Evolutionary conservation across 2,888 invertebrate species (phyloP).

Genomic region (Hirtodrosophila histrioides): DNA sequence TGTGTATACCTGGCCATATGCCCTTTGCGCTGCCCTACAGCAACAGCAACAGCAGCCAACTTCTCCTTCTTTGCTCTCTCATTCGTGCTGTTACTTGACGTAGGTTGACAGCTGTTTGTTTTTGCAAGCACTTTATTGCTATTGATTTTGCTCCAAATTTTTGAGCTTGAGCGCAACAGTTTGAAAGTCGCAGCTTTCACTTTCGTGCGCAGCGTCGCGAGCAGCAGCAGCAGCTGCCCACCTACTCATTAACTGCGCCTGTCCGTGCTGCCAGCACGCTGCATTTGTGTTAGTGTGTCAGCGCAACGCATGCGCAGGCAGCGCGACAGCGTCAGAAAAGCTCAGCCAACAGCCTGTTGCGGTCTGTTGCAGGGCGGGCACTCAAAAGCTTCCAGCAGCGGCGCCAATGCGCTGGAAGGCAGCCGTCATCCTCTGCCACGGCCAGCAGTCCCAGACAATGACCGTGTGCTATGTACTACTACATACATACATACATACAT

Average conservation of each 20-base stretch:
- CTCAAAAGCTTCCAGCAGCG: slow-evolving; percentile 40
- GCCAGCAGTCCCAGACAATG: slow-evolving; percentile 60
- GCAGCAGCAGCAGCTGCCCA: slow-evolving; percentile 6
- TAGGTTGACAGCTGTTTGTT: slow-evolving; percentile 81
- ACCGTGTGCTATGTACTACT: slow-evolving; percentile 32
- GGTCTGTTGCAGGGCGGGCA: slow-evolving; percentile 37
- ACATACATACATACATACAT: neutral
- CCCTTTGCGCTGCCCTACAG: slow-evolving; percentile 24
- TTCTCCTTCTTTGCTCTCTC: neutral
- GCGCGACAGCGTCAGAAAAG: slow-evolving; percentile 27
- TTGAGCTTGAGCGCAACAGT: slow-evolving; percentile 67
- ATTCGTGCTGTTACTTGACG: slow-evolving; percentile 59
- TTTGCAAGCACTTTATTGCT: slow-evolving; percentile 50
- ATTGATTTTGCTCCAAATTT: slow-evolving; percentile 72
- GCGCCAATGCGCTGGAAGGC: slow-evolving; percentile 66
- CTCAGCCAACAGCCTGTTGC: slow-evolving; percentile 67
- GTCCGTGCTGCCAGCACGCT: slow-evolving; percentile 26
- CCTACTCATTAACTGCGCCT: slow-evolving; percentile 43
- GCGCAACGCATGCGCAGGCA: slow-evolving; percentile 59
- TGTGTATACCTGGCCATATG: slow-evolving; percentile 2
- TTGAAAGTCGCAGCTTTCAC: slow-evolving; percentile 79
- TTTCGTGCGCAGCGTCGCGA: slow-evolving; percentile 60
- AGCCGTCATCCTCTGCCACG: slow-evolving; percentile 10
- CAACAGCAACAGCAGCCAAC: slow-evolving; percentile 24
- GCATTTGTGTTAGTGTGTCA: slow-evolving; percentile 76